Conservation (phyloP, 1,140 invertebrate species). For the Dendroctonus valens region DNA sequence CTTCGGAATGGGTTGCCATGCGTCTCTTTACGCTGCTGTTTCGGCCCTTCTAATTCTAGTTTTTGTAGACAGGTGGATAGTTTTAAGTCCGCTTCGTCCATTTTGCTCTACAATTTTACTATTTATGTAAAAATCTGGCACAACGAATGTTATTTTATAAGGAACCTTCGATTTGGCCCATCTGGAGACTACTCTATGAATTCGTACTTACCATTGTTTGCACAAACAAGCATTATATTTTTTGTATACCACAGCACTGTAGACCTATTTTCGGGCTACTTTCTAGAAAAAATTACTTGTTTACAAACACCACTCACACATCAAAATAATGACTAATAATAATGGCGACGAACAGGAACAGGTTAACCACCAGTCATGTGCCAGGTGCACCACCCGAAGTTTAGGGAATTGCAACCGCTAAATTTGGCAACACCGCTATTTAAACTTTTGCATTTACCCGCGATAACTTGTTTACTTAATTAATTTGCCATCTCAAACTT, state of each 20-base stretch:
- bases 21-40: conserved; percentile 23
- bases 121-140: not conserved
- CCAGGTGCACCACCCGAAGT: not conserved
- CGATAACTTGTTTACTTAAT: too few species aligned
- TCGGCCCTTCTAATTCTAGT: conserved; percentile 42
- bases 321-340: conserved; percentile 42
- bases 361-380: not conserved
- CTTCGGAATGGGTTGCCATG: conserved; percentile 44
- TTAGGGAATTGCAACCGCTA: too few species aligned
- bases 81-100: conserved; percentile 44
- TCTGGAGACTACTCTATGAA: not conserved
- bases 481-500: not conserved
- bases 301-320: conserved; percentile 34
- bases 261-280: not conserved
- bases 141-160: conserved; percentile 16
- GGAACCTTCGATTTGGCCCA: conserved; percentile 20
- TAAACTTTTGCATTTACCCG: too few species aligned
- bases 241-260: not conserved
- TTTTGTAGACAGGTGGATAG: conserved; percentile 43
- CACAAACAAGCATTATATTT: conserved; percentile 25
- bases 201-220: conserved; percentile 21
- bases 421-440: too few species aligned
- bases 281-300: conserved; percentile 17
- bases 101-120: conserved; percentile 39
- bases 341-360: conserved; percentile 15